phyloP scores from a whole-genome alignment of 1,140 invertebrate genomes.

The Drosophila bocki region DNA sequence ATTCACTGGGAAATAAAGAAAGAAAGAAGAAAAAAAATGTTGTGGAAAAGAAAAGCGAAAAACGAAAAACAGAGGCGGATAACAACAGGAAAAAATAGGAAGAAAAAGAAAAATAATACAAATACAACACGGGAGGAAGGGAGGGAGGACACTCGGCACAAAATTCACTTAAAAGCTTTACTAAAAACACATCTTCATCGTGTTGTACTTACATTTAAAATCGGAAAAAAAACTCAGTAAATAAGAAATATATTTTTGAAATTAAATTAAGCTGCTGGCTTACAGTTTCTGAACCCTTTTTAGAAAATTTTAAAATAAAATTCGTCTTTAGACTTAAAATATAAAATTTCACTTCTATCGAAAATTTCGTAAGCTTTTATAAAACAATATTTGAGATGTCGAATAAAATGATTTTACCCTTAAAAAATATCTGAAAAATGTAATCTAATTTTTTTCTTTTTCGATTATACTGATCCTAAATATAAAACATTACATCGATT shows the following conservation, averaged over 20 bases:
- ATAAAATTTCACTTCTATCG: too few relatives aligned
- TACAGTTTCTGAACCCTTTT: neutral
- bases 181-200: rapidly evolving
- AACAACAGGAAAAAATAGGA: conserved; percentile 24
- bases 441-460: too few relatives aligned
- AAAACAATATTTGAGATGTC: too few relatives aligned
- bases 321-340: too few relatives aligned
- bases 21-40: conserved; percentile 34
- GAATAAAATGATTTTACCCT: too few relatives aligned
- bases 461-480: too few relatives aligned
- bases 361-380: too few relatives aligned
- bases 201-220: neutral
- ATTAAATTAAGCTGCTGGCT: neutral
- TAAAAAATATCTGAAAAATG: too few relatives aligned
- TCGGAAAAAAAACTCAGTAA: too few relatives aligned
- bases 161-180: neutral
- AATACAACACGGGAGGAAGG: conserved; percentile 35
- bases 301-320: neutral
- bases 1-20: conserved; percentile 81
- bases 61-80: conserved; percentile 31
- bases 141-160: conserved; percentile 3
- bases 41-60: conserved; percentile 45
- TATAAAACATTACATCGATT: too few relatives aligned
- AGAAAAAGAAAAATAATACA: conserved; percentile 51
- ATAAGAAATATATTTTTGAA: neutral